Evolutionary conservation across 1,140 invertebrate genomes (phyloP).

Genomic region (Chionoecetes opilio): DNA sequence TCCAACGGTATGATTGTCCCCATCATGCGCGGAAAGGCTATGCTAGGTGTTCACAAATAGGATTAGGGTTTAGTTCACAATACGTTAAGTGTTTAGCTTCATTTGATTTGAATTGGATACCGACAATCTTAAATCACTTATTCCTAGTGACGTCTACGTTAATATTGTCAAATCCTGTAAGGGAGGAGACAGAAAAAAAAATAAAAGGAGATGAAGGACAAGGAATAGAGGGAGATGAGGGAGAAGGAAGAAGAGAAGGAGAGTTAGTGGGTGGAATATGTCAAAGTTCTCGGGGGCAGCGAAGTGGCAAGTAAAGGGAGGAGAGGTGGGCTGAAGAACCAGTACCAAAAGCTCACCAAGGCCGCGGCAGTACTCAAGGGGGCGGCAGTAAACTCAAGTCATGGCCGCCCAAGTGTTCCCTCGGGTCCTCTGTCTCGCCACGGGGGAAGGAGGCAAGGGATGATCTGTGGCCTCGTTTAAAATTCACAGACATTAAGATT

Average conservation of each 20-base stretch:
- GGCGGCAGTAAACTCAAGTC: slow-evolving; percentile 4
- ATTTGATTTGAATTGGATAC: too few species aligned
- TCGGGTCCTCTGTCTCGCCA: neutral
- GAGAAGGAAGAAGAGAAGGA: neutral
- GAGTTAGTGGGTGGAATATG: neutral
- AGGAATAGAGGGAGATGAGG: neutral
- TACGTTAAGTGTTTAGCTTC: too few species aligned
- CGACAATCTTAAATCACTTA: too few species aligned
- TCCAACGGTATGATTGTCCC: too few species aligned
- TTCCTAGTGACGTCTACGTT: too few species aligned
- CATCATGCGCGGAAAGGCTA: too few species aligned
- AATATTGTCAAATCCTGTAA: too few species aligned
- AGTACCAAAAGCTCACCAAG: neutral
- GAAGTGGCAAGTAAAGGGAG: slow-evolving; percentile 1
- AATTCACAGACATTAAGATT: neutral
- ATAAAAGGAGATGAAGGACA: too few species aligned
- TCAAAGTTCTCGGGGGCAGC: neutral
- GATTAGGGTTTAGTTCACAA: too few species aligned
- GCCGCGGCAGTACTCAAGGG: neutral
- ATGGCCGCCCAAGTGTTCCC: neutral
- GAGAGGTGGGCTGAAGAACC: neutral
- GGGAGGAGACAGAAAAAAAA: too few species aligned
- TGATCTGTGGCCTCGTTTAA: neutral
- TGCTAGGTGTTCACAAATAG: too few species aligned
- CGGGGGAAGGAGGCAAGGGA: neutral